phyloP scores from a whole-genome alignment of 2,113 vertebrate species.

The Grammomys dolichurus region DNA sequence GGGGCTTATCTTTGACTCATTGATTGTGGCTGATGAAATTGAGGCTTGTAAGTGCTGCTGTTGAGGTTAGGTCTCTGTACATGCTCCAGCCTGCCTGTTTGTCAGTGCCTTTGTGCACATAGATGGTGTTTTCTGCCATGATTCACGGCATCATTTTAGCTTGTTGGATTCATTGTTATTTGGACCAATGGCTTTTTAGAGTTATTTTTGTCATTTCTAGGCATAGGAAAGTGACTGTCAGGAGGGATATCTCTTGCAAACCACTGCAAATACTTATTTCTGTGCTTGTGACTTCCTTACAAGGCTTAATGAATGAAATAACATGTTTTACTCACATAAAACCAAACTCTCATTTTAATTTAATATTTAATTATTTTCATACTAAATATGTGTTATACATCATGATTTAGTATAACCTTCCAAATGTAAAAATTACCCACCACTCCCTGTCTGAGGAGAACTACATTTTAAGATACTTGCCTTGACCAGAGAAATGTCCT shows the following conservation, averaged over 20 bases:
- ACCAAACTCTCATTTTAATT: not conserved
- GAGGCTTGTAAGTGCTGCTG: slow-evolving; percentile 23
- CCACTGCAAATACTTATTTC: not conserved
- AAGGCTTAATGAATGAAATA: not conserved
- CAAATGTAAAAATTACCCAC: not conserved
- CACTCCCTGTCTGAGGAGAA: not conserved
- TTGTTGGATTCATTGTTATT: not conserved
- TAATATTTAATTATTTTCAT: slow-evolving; percentile 40
- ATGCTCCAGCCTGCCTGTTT: slow-evolving; percentile 21
- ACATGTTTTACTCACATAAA: slow-evolving; percentile 40
- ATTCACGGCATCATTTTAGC: not conserved
- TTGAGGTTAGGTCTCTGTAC: not conserved
- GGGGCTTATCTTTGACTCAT: slow-evolving; percentile 43
- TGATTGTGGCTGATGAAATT: slow-evolving; percentile 33
- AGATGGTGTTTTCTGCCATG: not conserved
- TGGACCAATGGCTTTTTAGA: not conserved
- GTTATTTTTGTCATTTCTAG: not conserved
- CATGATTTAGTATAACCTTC: slow-evolving; percentile 51
- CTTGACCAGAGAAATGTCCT: slow-evolving; percentile 38
- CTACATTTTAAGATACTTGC: slow-evolving; percentile 42
- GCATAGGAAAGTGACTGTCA: not conserved
- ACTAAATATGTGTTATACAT: slow-evolving; percentile 32
- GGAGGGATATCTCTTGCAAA: not conserved
- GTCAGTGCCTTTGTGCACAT: not conserved
- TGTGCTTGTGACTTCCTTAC: not conserved